Evolutionary conservation across 2,113 vertebrate genomes (phyloP).

Genomic region (Dunckerocampus dactyliophorus): DNA sequence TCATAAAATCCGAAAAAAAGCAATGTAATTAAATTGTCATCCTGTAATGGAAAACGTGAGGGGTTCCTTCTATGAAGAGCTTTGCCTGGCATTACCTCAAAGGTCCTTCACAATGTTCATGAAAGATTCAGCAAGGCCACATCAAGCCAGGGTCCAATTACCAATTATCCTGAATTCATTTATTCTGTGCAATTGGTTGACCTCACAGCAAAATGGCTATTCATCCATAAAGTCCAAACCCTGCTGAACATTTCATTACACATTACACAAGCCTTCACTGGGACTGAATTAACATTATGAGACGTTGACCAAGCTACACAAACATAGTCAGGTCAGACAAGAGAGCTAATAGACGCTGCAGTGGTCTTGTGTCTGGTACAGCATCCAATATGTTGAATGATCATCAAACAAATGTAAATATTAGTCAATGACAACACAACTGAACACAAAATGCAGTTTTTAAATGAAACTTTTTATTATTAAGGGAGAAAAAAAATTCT

Average conservation of each 20-base stretch:
- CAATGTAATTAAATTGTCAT: conserved; percentile 7
- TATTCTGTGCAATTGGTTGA: conserved; percentile 24
- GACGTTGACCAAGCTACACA: conserved; percentile 35
- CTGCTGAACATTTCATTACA: conserved; percentile 7
- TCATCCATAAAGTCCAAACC: conserved; percentile 6
- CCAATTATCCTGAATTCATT: conserved; percentile 15
- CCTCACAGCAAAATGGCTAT: conserved; percentile 6
- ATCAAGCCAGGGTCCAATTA: conserved; percentile 29
- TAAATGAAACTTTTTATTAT: too few species aligned
- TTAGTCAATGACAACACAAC: too few species aligned
- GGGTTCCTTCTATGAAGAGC: not conserved
- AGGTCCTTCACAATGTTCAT: conserved; percentile 35
- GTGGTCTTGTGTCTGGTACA: conserved; percentile 3
- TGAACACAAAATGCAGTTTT: too few species aligned
- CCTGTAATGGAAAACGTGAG: conserved; percentile 1
- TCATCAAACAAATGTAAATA: too few species aligned
- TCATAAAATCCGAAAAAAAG: too few species aligned
- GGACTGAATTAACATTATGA: conserved; percentile 32
- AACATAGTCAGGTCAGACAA: conserved; percentile 43
- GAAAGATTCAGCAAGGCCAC: conserved; percentile 36
- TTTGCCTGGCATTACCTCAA: conserved; percentile 20
- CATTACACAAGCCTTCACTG: conserved; percentile 9
- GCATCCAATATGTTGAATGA: too few species aligned
- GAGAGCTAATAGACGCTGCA: not conserved
- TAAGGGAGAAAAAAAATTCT: too few species aligned